Conservation (phyloP, 1,140 invertebrate species). For the Lepidostoma basale region DNA sequence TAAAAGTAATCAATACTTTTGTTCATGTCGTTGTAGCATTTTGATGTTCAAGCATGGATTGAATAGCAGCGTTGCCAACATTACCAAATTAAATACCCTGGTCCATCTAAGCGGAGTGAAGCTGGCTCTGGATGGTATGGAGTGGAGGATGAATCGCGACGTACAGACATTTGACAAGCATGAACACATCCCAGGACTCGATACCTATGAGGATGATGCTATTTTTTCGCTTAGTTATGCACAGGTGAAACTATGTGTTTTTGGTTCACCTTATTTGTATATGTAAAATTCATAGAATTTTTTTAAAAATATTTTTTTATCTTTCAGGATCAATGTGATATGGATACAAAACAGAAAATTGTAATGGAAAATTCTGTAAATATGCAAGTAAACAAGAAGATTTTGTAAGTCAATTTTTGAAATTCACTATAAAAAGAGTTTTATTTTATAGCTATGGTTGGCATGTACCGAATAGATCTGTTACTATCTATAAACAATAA, state of each 20-base stretch:
- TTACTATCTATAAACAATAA: no score
- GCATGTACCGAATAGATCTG: no score
- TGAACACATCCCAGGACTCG: slow-evolving; percentile 55
- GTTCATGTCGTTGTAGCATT: slow-evolving; percentile 13
- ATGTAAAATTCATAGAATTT: no score
- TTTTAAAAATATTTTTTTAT: no score
- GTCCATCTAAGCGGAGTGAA: slow-evolving; percentile 47
- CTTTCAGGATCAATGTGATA: slow-evolving; percentile 47
- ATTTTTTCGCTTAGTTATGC: slow-evolving; percentile 58
- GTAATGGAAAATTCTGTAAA: background rate
- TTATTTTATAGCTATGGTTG: no score
- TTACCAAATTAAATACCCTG: slow-evolving; percentile 43
- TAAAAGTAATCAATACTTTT: no score
- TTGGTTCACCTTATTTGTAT: no score
- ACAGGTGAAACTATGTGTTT: slow-evolving; percentile 55
- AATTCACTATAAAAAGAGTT: no score
- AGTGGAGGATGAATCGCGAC: background rate
- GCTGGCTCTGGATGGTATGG: slow-evolving; percentile 47
- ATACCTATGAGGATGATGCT: slow-evolving; percentile 52
- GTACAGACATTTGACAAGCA: background rate
- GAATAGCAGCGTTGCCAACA: slow-evolving; percentile 47
- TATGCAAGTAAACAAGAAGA: slow-evolving; percentile 3
- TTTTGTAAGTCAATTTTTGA: no score
- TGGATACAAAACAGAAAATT: slow-evolving; percentile 2
- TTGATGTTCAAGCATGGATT: slow-evolving; percentile 50